Base-by-base conservation (phyloP, 2,888 invertebrate species). In the Ophonus ardosiacus region DNA sequence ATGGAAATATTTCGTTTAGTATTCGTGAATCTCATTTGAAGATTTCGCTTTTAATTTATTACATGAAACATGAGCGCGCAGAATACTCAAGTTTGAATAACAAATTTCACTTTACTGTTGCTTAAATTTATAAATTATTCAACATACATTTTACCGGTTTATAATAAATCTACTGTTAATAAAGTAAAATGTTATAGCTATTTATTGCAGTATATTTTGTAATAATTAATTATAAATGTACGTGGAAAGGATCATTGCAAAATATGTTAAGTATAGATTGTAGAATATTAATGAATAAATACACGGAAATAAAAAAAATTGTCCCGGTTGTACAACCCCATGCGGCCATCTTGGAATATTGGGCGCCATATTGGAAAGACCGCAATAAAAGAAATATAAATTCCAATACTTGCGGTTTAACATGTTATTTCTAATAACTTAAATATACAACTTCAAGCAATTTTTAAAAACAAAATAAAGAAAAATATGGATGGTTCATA, bases 21-120 rank as follows among this genome's bases (percentile, higher is more conserved):
- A 8, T 17, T 17, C 15, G 61, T 61, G 61, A 61, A 61, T 31
- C 5, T 31, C 2, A 68, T 68, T 68, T 40, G 18, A 68, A 63
- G 63, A 68, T 68, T 68, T 68, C 68, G 68, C 40, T 68, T 68
- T 68, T 40, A 68, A 68, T 68, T 68, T 68, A 63, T 63, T 63
- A 63, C 63, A 63, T 63, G 63, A 63, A 13, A 63, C 63, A 63
- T 63, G 63, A 63, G 8, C 24, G 24, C 21, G 24, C 63, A 17
- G 68, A 68, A 68, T 68, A 68, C 68, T 15, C 7, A 68, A 68
- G 40, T 40, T n/a, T 38, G 31, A 38, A 68, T 38, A 68, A 40
- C 40, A 68, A 40, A 40, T 68, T 68, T 68, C 68, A 68, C 68
- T 68, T 68, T 68, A 38, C 31, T 68, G 40, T 38, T 38, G 40